Conservation (phyloP, 2,797 vertebrate genomes). For the Acrocephalus scirpaceus region DNA sequence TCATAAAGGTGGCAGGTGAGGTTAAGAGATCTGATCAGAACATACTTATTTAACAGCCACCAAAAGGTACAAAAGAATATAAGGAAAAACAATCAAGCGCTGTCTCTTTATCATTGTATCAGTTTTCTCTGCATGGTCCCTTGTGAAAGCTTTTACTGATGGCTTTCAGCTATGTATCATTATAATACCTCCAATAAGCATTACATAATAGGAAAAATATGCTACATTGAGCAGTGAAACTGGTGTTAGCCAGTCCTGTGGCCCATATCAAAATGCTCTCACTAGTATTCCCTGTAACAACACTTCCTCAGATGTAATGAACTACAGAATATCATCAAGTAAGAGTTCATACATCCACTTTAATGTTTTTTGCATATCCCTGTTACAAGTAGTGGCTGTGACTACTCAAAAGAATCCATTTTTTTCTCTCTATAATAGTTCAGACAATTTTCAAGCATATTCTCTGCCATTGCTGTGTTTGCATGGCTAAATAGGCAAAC, state of each 20-base stretch:
- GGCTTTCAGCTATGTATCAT: conserved; percentile 49
- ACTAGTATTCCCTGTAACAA: conserved; percentile 1
- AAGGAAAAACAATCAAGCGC: conserved; percentile 53
- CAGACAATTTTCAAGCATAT: background rate
- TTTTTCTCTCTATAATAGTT: background rate
- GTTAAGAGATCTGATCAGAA: conserved; percentile 18
- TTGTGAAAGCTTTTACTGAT: conserved; percentile 44
- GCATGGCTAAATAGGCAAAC: background rate
- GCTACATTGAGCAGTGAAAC: conserved; percentile 25
- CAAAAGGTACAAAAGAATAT: background rate
- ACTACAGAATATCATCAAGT: conserved; percentile 5
- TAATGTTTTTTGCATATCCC: conserved; percentile 51
- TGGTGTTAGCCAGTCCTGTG: background rate
- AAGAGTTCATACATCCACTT: conserved; percentile 18
- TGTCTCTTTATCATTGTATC: conserved; percentile 58
- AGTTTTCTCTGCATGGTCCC: background rate
- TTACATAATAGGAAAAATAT: conserved; percentile 56
- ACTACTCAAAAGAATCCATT: background rate
- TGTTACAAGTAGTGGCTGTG: background rate
- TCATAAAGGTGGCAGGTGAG: conserved; percentile 15
- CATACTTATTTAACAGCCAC: background rate
- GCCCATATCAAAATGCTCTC: conserved; percentile 33
- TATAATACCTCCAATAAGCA: conserved; percentile 31
- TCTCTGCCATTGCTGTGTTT: background rate
- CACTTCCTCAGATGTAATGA: conserved; percentile 53